Evolutionary conservation across 2,888 invertebrate species (phyloP), one percentile per base, ranked within the genome.

Genomic region (Xestia ashworthii): DNA sequence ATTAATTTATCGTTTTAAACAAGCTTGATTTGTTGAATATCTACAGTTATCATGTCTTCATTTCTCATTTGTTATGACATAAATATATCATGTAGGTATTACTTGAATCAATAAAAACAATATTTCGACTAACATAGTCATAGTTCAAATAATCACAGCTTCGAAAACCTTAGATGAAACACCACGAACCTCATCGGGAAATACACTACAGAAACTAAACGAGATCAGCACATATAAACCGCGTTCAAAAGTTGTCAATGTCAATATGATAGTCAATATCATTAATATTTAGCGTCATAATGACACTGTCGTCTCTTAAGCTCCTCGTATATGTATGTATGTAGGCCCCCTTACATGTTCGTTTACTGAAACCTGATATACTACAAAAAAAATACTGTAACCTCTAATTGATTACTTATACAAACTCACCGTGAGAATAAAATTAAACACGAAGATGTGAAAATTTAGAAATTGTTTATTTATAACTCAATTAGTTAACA

Each of bases 401-500:
- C 44, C n/a, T 44, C 62, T 46, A 19, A 82, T 82, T 46, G 53
- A 66, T 76, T 41, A 65, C 62, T 60, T 48, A 66, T 67, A 70
- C 44, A 38, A 64, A 53, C 46, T 60, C 19, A 53, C 22, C 44
- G 68, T 76, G 71, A 58, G 38, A 80, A 46, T 58, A 41, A 32
- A 41, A 55, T 55, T 41, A 53, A 60, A 46, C 5, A 50, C n/a
- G 5, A 19, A 60, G 70, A 85, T 65, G 64, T 71, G 69, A 78
- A 74, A 78, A 76, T 74, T 60, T 82, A 60, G 68, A 82, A 77
- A 81, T 82, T 82, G 6, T 16, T n/a, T 67, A 25, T 82, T 71
- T 71, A 76, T 67, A 71, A 78, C 50, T 76, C 67, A 72, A 74
- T 74, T 70, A 53, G 66, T 65, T 65, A 71, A 66, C 41, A 65